Base-by-base conservation (phyloP, 2,888 invertebrate genomes). In the Diadegma fenestrale region DNA sequence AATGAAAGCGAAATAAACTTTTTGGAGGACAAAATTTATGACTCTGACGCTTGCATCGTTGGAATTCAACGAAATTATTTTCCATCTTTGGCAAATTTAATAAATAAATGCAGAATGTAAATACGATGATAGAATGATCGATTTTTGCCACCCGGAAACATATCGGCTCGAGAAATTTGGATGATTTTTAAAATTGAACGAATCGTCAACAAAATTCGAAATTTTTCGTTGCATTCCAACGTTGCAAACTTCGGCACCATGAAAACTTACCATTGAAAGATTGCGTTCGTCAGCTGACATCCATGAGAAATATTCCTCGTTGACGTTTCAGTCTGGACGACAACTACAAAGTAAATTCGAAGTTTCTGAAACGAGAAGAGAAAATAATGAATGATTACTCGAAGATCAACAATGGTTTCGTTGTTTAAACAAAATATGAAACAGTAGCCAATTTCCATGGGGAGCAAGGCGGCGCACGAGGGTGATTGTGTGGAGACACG, bases 201-300 rank as follows among this genome's bases (percentile, higher is more conserved):
- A n/a, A n/a, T n/a, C n/a, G n/a, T n/a, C n/a, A n/a, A n/a, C n/a
- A n/a, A n/a, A n/a, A n/a, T n/a, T n/a, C n/a, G n/a, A n/a, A n/a
- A n/a, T n/a, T n/a, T n/a, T n/a, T n/a, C n/a, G n/a, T n/a, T n/a
- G n/a, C n/a, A n/a, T n/a, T n/a, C n/a, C n/a, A n/a, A n/a, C n/a
- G n/a, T n/a, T n/a, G n/a, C n/a, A n/a, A n/a, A n/a, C n/a, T n/a
- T n/a, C n/a, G n/a, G n/a, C n/a, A n/a, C n/a, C n/a, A n/a, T n/a
- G n/a, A n/a, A n/a, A 68, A 76, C 85, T 85, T 58, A 85, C 85
- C 85, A 37, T 81, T 66, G n/a, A 78, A 45, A 41, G 26, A 63
- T 37, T 82, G 10, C 71, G 41, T 85, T 82, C 33, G 81, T 82
- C 75, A 82, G 81, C 75, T 82, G 73, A 54, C 43, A 68, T 78